Evolutionary conservation across 1,140 invertebrate genomes (phyloP).

Genomic region (Heliconius melpomene): DNA sequence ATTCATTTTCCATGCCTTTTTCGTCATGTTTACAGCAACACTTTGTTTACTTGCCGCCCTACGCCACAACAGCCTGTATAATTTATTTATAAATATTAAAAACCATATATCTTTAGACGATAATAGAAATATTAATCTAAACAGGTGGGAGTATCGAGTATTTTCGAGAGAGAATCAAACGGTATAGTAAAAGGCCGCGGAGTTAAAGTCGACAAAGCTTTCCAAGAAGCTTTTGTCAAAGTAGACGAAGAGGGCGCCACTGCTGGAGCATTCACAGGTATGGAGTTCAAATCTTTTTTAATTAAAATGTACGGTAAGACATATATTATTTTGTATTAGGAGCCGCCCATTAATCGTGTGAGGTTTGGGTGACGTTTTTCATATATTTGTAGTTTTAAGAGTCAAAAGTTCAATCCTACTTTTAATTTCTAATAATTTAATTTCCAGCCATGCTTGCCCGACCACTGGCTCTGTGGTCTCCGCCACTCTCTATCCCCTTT

Average conservation of each 20-base stretch:
- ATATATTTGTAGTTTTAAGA: no score
- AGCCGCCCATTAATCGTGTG: no score
- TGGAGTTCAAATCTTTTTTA: not conserved
- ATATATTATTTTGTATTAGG: no score
- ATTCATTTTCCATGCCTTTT: no score
- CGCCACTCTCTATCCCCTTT: conserved; percentile 34
- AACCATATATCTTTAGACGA: no score
- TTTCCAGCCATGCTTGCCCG: not conserved
- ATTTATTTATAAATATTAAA: no score
- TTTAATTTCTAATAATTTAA: not conserved
- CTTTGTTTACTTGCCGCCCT: no score
- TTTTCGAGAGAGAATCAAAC: conserved; percentile 42
- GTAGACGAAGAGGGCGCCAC: conserved; percentile 57
- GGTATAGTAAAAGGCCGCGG: conserved; percentile 41
- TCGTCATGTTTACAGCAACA: no score
- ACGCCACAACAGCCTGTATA: no score
- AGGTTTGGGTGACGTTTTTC: no score
- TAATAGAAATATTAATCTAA: not conserved
- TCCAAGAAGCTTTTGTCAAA: conserved; percentile 54
- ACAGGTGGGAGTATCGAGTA: conserved; percentile 51
- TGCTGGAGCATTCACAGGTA: conserved; percentile 58
- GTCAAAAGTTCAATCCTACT: not conserved
- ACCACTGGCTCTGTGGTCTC: not conserved
- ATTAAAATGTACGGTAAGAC: no score
- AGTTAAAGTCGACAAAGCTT: conserved; percentile 45